Evolutionary conservation across 2,113 vertebrate species (phyloP).

Genomic region (Xiphias gladius): DNA sequence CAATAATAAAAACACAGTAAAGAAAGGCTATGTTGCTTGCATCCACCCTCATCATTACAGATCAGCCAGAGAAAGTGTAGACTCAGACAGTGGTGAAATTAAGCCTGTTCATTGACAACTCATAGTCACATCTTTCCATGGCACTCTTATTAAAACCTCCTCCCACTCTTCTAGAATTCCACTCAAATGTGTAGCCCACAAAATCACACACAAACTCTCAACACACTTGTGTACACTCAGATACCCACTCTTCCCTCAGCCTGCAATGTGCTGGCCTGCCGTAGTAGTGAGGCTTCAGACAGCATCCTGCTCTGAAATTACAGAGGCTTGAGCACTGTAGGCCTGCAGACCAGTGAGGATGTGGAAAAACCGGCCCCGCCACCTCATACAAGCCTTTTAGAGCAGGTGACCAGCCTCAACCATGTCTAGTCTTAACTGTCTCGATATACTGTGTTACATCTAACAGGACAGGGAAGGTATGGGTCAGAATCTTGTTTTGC

Average conservation of each 20-base stretch:
- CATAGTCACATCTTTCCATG: constrained; percentile 24
- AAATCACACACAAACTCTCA: constrained; percentile 18
- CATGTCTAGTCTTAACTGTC: constrained; percentile 23
- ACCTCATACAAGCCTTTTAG: constrained; percentile 35
- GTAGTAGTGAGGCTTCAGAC: constrained; percentile 54
- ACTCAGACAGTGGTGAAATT: constrained; percentile 28
- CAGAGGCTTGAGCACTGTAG: constrained; percentile 53
- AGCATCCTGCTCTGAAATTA: constrained; percentile 71
- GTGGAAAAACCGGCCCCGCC: constrained; percentile 39
- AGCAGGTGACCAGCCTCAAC: constrained; percentile 37
- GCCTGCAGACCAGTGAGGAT: constrained; percentile 52
- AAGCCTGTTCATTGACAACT: constrained; percentile 39
- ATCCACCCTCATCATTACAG: constrained; percentile 2
- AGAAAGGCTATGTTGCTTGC: not conserved
- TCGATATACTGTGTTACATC: constrained; percentile 18
- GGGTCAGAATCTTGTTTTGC: constrained; percentile 44
- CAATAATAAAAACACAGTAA: not conserved
- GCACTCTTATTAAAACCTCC: constrained; percentile 42
- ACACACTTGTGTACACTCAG: constrained; percentile 33
- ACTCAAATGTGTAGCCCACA: constrained; percentile 31
- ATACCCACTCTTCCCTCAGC: constrained; percentile 34
- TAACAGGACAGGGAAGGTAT: constrained; percentile 17
- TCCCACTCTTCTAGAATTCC: constrained; percentile 40
- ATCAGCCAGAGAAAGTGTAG: constrained; percentile 21
- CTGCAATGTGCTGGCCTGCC: constrained; percentile 63